Evolutionary conservation across 2,888 invertebrate genomes (phyloP).

Genomic region (Eulithis testata): DNA sequence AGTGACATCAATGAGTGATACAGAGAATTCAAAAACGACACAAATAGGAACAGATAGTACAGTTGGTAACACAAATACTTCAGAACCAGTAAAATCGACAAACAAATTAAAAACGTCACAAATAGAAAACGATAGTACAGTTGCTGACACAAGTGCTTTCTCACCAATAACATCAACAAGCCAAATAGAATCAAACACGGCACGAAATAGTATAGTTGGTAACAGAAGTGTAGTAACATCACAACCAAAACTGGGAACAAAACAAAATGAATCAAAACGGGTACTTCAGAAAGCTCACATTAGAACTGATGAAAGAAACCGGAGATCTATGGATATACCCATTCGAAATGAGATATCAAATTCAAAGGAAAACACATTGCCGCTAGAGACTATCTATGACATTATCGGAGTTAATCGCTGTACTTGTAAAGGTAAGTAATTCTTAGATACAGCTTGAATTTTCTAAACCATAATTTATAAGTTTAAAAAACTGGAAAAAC

Average conservation of each 20-base stretch:
- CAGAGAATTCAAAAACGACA: too few species aligned
- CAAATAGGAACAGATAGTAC: too few species aligned
- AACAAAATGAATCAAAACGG: constrained; percentile 1
- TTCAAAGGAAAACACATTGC: background rate
- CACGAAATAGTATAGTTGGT: background rate
- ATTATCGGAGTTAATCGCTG: constrained; percentile 54
- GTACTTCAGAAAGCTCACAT: background rate
- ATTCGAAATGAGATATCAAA: background rate
- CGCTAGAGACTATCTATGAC: constrained; percentile 25
- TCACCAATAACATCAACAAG: too few species aligned
- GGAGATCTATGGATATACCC: background rate
- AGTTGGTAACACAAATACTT: too few species aligned
- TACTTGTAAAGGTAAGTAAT: constrained; percentile 60
- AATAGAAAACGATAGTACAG: background rate
- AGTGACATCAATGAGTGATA: too few species aligned
- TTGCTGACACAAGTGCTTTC: background rate
- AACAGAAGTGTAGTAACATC: background rate
- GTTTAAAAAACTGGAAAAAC: too few species aligned
- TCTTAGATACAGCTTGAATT: background rate
- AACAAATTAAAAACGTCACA: background rate
- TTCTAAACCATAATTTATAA: too few species aligned
- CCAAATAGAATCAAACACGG: too few species aligned
- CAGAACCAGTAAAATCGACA: too few species aligned
- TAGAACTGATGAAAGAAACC: background rate
- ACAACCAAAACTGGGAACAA: background rate